Evolutionary conservation across 2,888 invertebrate genomes (phyloP), one percentile per base, ranked within the genome.

Genomic region (Phytoseiulus persimilis): DNA sequence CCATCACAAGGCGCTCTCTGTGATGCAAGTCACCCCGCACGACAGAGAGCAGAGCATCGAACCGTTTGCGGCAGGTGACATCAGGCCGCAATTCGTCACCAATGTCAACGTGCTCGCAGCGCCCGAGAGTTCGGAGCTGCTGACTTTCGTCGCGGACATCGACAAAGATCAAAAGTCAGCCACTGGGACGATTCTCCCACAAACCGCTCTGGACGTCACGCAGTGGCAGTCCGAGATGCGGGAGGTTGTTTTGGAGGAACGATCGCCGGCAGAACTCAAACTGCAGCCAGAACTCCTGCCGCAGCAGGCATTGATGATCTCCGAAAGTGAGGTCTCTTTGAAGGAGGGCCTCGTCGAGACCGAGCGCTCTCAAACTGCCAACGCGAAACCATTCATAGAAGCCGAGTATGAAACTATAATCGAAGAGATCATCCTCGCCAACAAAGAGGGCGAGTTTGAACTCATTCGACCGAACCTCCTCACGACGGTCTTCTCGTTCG

Each of bases 391-490:
- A 31, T 89, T 83, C 83, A 89, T 91, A 83, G 33, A 90, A 31
- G 90, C 91, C 32, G 90, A 91, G 90, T 91, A 91, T 90, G 91
- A 91, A 11, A 83, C 91, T 14, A 90, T 90, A 11, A 90, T 91
- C 39, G 90, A 90, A 83, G 91, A 91, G 90, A 90, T 90, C n/a
- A 89, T 89, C 2, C 83, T 83, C 33, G 83, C 87, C 11, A 92
- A 92, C 83, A 92, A 92, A 84, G 92, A 93, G 90, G 91, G 93
- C 91, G 39, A 89, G 83, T 89, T 87, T 11, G 83, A 89, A 83
- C 45, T 65, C 46, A 91, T 87, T 9, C 83, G 23, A 31, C 89
- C 39, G 91, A 91, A 23, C 23, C 31, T 83, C 11, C 33, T 45
- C 5, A 87, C 9, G 32, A 87, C 33, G 9, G 14, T 45, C 11